Evolutionary conservation across 2,113 vertebrate genomes (phyloP).

Genomic region (Todiramphus chloris): DNA sequence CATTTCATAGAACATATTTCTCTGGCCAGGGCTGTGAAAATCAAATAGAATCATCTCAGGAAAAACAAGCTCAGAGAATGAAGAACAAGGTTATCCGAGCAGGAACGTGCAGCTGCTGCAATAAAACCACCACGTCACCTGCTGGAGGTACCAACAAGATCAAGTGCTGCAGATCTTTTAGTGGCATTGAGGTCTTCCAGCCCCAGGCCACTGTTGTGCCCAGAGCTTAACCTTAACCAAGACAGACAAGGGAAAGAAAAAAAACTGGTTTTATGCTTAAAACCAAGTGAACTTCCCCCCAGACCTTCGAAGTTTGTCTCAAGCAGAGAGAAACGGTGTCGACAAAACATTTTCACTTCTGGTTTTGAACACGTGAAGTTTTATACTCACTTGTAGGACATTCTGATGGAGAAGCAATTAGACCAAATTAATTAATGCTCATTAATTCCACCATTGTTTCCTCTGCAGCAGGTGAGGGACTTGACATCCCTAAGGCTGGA

Average conservation of each 20-base stretch:
- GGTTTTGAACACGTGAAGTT: neutral
- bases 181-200: neutral
- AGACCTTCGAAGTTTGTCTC: neutral
- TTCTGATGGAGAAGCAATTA: neutral
- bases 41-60: neutral
- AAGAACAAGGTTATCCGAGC: neutral
- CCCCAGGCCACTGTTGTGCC: neutral
- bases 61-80: neutral
- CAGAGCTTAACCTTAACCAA: neutral
- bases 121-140: neutral
- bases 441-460: neutral
- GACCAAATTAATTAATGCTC: neutral
- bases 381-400: neutral
- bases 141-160: no score
- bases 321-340: neutral
- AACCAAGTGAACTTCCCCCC: neutral
- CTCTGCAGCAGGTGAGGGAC: neutral
- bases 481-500: rapidly evolving
- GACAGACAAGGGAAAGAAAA: neutral
- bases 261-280: neutral
- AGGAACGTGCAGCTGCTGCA: neutral
- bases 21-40: neutral
- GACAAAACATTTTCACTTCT: neutral
- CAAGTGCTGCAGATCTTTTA: neutral
- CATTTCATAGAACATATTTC: neutral